Evolutionary conservation across 1,140 invertebrate genomes (phyloP), one percentile per base, ranked within the genome.

Genomic region (Hirudo medicinalis): DNA sequence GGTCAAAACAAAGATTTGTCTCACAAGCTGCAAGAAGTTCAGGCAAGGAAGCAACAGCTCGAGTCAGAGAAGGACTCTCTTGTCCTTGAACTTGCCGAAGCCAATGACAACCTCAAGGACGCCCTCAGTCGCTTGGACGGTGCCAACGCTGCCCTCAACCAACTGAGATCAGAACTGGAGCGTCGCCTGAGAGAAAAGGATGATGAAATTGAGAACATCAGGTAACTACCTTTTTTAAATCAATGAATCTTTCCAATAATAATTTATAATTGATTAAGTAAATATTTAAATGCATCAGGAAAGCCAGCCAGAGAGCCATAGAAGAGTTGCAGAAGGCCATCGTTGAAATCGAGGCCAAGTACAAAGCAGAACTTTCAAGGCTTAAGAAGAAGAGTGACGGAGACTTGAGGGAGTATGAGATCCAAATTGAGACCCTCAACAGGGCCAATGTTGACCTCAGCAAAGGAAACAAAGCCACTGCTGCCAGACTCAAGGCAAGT

Each of bases 331-430:
- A 81, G 74, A 75, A 79, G 63, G 81, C 80, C 29, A 78, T 82
- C 63, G 73, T 80, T 13, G 81, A 82, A 74, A 79, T 82, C 68
- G 81, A 82, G 77, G 78, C 77, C 74, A 77, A 79, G 70, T 82
- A 82, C 79, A 82, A 81, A 76, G 75, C 76, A 22, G 81, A 82
- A 75, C 78, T 82, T 71, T 74, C 72, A 72, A 76, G 80, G 36
- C 76, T 82, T 73, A 82, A 81, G 78, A 82, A 82, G 79, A 82
- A 81, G 74, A 80, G 78, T 74, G 81, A 81, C 72, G 76, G 76
- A 43, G 79, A 81, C 74, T 78, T 82, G 74, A 76, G 78, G 40
- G 81, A 82, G 72, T 77, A 80, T 20, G 81, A 82, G 71, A 76
- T 76, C 55, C 73, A 72, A 36, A 63, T 75, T n/a, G 75, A 75